A percentile compares a stretch with the other conserved stretches of the same genome.
Evolutionary conservation across 2,113 vertebrate genomes (phyloP).

Genomic region (Crotalus tigris): DNA sequence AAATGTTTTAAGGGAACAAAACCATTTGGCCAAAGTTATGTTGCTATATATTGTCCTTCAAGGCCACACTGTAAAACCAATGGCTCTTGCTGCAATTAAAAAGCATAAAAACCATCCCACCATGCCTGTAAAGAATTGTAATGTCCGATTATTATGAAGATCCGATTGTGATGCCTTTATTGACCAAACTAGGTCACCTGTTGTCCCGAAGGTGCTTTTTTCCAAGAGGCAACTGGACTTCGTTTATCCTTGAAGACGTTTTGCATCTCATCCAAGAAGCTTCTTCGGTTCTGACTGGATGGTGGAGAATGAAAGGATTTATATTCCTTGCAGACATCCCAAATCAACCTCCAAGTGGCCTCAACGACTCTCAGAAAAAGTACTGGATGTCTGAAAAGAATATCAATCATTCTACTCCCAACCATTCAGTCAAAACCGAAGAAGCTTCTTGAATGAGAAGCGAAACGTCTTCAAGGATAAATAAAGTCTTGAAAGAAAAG

Average conservation of each 20-base stretch:
- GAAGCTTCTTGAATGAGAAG: not conserved
- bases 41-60: not conserved
- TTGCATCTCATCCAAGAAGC: not conserved
- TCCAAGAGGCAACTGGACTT: not conserved
- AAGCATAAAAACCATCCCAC: not conserved
- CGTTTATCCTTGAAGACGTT: not conserved
- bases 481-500: not conserved
- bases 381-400: not conserved
- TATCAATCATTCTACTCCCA: not conserved
- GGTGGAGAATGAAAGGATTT: not conserved
- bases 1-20: not conserved
- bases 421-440: not conserved
- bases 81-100: fast-evolving
- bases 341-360: not conserved
- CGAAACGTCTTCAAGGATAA: not conserved
- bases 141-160: not conserved
- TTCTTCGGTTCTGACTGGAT: not conserved
- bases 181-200: not conserved
- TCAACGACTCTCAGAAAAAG: not conserved
- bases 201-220: not conserved
- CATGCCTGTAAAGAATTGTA: not conserved
- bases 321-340: not conserved
- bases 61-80: not conserved
- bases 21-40: not conserved
- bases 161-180: not conserved